Base-by-base conservation (phyloP, 1,140 invertebrate genomes). In the Drosophila hydei region DNA sequence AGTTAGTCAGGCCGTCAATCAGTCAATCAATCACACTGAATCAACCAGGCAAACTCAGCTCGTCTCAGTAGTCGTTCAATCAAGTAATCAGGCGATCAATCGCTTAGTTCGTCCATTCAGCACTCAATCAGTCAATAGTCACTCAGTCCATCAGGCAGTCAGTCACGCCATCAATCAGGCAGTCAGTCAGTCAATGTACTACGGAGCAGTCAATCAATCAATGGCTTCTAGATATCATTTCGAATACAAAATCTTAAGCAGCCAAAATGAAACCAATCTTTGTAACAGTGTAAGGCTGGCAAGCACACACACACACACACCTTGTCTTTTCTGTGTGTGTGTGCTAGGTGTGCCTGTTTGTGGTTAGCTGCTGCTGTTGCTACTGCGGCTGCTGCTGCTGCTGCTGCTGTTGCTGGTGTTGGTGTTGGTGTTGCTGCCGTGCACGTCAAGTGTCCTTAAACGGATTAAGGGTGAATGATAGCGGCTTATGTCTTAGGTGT, bases 361-460 rank as follows among this genome's bases (percentile, higher is more conserved):
- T 62, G 69, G 70, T 77, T 68, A 63, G 67, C 48, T 64, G 18
- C 9, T 54, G 30, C 19, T 65, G 18, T 30, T 30, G 27, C 27
- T 8, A 30, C 27, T 8, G 27, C 27, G 27, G 47, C 38, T 61
- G 45, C 1, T 42, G 58, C 8, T 62, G 52, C 23, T 68, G 59
- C 40, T 50, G 43, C 45, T 74, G 56, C 45, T 56, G 58, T 16
- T 72, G 52, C 11, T 69, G 58, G 6, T 59, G 47, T 11, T 70
- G 30, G 0, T 62, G 25, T 19, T 56, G 36, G 12, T 63, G 63
- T 14, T 75, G 51, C 5, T 60, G 38, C 55, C 60, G 52, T 27
- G 60, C 78, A 87, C 83, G 75, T 87, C 83, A 87, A 87, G 83
- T 87, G 75, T 87, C 83, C 83, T 88, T 88, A 88, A 88, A 88